Percentiles rank a stretch among this genome's conserved stretches.
Evolutionary conservation across 2,797 vertebrate species (phyloP).

Genomic region (Podarcis lilfordi): DNA sequence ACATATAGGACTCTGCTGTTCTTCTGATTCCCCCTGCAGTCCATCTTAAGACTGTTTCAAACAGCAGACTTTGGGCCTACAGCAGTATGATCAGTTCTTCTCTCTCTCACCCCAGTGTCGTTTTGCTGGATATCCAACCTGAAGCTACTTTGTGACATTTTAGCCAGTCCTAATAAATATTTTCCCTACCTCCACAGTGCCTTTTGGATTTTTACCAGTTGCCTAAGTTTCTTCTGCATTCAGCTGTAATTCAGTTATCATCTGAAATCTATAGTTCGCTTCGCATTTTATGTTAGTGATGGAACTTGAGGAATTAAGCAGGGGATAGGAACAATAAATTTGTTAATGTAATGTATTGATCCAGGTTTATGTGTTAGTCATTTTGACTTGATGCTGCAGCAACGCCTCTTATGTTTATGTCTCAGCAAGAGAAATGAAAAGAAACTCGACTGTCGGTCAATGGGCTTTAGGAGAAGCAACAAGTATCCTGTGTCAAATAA

Average conservation of each 20-base stretch:
- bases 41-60: background rate
- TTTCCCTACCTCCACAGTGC: background rate
- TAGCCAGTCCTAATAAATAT: background rate
- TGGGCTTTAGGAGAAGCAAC: slow-evolving; percentile 62
- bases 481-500: slow-evolving; percentile 33
- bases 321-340: slow-evolving; percentile 36
- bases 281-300: slow-evolving; percentile 41
- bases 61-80: background rate
- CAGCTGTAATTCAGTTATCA: background rate
- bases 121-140: background rate
- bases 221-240: slow-evolving; percentile 21
- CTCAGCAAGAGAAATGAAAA: slow-evolving; percentile 58
- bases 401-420: slow-evolving; percentile 1
- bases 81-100: background rate
- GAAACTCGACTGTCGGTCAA: slow-evolving; percentile 47
- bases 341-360: slow-evolving; percentile 62
- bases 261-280: slow-evolving; percentile 36
- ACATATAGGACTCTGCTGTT: too few species aligned
- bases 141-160: background rate
- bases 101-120: background rate
- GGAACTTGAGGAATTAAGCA: slow-evolving; percentile 45
- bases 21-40: too few species aligned
- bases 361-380: slow-evolving; percentile 43
- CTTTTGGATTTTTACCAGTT: slow-evolving; percentile 7
- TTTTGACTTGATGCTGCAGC: slow-evolving; percentile 27